Evolutionary conservation across 2,113 vertebrate species (phyloP), one percentile per base, ranked within the genome.

Genomic region (Callipepla californica): DNA sequence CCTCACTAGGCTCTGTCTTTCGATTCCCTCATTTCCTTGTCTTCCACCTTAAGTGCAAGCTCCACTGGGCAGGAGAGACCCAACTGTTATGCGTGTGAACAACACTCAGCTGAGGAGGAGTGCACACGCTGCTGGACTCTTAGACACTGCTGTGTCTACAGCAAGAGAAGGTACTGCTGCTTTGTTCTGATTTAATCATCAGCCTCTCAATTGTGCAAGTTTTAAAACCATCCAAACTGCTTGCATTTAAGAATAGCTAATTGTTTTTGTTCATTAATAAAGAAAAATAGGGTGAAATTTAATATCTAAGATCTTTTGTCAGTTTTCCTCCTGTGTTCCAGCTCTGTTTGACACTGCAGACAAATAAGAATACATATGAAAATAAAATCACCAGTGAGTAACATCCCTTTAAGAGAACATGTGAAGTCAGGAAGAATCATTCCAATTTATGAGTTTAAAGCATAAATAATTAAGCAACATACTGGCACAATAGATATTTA

Each of bases 401-500:
- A 90, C 77, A 85, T 94, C 30, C 93, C 90, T 97, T 95, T 14
- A 36, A 92, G 85, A 87, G 80, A 92, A 62, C 26, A 55, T 92
- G 90, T 94, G 89, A 93, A 96, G 90, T 80, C 95, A 92, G 89
- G 93, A 92, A 93, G 94, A 89, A 88, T 93, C 88, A 95, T 96
- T 95, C 92, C 68, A 77, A 85, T 92, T 95, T 95, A 92, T 9
- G 67, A 96, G 87, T 97, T 96, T 85, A 96, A 93, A 72, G 47
- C 84, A 95, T 97, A 95, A 97, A 97, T 97, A 97, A 97, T 96
- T 96, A 96, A 97, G 38, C 73, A 91, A 85, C 89, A 86, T 89
- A 94, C 92, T 94, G 91, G 85, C 90, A 85, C 59, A 76, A 90
- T 97, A 96, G 80, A 72, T 96, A 90, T 95, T 97, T 97, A 96